These are phyloP conservation scores for Melipona beecheii DNA, from an alignment of 2,888 invertebrate genomes.

Conservation along the genomic window DNA sequence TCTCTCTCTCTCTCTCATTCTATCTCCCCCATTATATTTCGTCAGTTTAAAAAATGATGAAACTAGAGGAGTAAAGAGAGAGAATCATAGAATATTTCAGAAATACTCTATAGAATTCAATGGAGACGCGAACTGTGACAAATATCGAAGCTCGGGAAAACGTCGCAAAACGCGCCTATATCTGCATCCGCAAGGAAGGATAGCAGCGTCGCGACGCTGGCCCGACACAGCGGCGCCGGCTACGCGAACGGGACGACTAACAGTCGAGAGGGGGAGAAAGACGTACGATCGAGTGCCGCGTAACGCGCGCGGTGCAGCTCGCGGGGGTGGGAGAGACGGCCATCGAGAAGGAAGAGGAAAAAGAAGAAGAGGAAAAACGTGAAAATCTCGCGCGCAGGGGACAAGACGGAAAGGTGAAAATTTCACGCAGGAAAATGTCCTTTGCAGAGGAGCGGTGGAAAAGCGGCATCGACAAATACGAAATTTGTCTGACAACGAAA, in stretches of 20 bases:
- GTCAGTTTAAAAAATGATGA: neutral
- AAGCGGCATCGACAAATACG: conserved; percentile 24
- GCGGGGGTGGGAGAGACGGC: neutral
- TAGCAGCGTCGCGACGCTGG: conserved; percentile 69
- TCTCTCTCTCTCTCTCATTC: too few relatives aligned
- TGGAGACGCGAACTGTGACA: neutral
- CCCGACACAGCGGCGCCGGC: conserved; percentile 71
- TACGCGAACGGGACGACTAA: conserved; percentile 64
- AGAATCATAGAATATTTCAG: neutral
- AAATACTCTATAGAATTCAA: neutral
- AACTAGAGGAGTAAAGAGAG: too few relatives aligned
- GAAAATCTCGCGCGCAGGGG: conserved; percentile 20
- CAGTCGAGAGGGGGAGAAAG: conserved; percentile 18
- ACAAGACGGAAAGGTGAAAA: conserved; percentile 7
- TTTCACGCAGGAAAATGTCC: conserved; percentile 18
- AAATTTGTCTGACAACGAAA: neutral
- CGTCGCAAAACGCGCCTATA: conserved; percentile 50
- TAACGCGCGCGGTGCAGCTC: conserved; percentile 17
- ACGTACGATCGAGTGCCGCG: conserved; percentile 36
- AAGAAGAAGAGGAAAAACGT: conserved; percentile 39
- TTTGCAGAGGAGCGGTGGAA: neutral
- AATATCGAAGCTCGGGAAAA: conserved; percentile 2
- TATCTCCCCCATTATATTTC: neutral
- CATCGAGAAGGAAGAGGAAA: neutral
- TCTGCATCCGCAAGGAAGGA: conserved; percentile 52